Percentiles rank a stretch among this genome's conserved stretches.
Evolutionary conservation across 2,113 vertebrate species (phyloP).

Genomic region (Numenius arquata): DNA sequence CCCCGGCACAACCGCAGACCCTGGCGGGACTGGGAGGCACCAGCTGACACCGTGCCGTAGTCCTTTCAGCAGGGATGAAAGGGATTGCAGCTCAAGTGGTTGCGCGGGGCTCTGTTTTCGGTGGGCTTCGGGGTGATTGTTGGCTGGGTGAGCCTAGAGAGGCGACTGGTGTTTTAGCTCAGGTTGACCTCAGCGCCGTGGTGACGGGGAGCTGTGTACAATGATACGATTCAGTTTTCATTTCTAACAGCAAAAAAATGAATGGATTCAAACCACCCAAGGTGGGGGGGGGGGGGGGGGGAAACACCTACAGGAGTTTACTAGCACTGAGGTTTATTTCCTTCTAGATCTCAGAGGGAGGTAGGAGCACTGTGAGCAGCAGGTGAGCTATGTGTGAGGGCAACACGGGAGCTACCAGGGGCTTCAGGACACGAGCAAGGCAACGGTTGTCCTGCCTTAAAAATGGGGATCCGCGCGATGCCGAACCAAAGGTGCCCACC

Average conservation of each 20-base stretch:
- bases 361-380: rapidly evolving
- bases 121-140: neutral
- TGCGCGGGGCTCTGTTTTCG: rapidly evolving
- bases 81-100: neutral
- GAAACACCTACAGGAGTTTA: neutral
- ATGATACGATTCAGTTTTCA: neutral
- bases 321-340: neutral
- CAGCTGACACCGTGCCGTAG: rapidly evolving
- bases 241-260: neutral
- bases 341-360: neutral
- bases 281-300: rapidly evolving
- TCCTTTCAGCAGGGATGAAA: neutral
- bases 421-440: neutral
- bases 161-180: neutral
- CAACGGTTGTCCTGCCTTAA: neutral
- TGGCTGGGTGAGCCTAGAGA: neutral
- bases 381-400: rapidly evolving
- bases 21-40: rapidly evolving
- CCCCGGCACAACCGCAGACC: rapidly evolving
- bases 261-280: neutral
- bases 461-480: rapidly evolving
- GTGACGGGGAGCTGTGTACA: neutral
- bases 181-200: neutral
- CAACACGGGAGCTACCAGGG: rapidly evolving
- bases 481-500: rapidly evolving